phyloP scores from a whole-genome alignment of 1,140 invertebrate species.

The Brachionus koreanus region DNA sequence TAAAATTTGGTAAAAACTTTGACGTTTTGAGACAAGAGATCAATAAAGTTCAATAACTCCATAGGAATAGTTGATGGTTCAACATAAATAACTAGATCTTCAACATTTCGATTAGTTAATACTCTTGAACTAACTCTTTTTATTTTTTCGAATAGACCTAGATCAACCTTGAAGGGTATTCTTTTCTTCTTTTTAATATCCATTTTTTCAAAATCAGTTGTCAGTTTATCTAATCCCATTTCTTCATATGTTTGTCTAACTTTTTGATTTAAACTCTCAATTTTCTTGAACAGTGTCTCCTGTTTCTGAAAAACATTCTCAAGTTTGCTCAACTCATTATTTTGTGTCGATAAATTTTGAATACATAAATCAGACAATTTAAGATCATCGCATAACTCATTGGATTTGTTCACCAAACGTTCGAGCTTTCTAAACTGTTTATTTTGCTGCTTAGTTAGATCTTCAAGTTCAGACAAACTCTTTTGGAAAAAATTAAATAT shows the following conservation, averaged over 20 bases:
- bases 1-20: background rate
- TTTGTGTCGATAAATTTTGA: background rate
- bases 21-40: background rate
- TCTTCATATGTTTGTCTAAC: background rate
- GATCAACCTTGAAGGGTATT: background rate
- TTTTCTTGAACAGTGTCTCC: background rate
- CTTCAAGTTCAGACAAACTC: background rate
- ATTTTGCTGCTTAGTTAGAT: slow-evolving; percentile 7
- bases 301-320: background rate
- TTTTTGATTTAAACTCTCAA: background rate
- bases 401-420: slow-evolving; percentile 11
- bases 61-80: background rate
- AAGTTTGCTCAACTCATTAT: background rate
- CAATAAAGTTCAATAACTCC: background rate
- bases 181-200: background rate
- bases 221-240: background rate
- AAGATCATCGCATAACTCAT: slow-evolving; percentile 37
- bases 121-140: background rate
- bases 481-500: background rate
- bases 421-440: slow-evolving; percentile 11
- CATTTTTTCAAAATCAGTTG: background rate
- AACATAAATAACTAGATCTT: slow-evolving; percentile 7
- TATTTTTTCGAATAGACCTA: background rate
- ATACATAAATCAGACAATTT: background rate
- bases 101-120: background rate